These are phyloP conservation scores for Morpho deidamia DNA, from an alignment of 2,888 invertebrate genomes.

Conservation along the genomic window DNA sequence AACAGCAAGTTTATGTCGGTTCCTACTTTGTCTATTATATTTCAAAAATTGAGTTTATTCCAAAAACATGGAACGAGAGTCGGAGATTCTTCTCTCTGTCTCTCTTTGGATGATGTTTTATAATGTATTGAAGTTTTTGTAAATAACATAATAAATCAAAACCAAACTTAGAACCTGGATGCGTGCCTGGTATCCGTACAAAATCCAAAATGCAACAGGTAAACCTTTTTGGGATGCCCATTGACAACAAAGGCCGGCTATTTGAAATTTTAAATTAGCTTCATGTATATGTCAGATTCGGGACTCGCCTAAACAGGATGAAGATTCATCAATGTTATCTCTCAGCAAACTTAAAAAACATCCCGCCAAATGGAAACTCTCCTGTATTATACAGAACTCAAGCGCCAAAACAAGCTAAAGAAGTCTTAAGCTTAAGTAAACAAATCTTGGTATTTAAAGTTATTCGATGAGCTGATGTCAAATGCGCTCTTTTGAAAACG, in stretches of 20 bases:
- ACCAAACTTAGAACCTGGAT: background rate
- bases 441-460: constrained; percentile 25
- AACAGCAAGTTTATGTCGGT: too few relatives aligned
- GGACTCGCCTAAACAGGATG: constrained; percentile 57
- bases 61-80: too few relatives aligned
- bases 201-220: constrained; percentile 54
- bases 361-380: constrained; percentile 1
- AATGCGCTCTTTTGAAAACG: constrained; percentile 50
- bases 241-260: constrained; percentile 58
- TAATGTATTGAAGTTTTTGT: too few relatives aligned
- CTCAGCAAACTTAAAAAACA: constrained; percentile 31
- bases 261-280: constrained; percentile 70
- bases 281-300: constrained; percentile 64
- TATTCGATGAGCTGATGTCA: constrained; percentile 66
- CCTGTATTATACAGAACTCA: constrained; percentile 11
- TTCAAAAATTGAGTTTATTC: too few relatives aligned
- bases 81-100: too few relatives aligned
- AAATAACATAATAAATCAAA: too few relatives aligned
- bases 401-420: constrained; percentile 13
- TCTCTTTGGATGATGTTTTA: too few relatives aligned
- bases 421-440: constrained; percentile 14
- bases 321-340: constrained; percentile 65
- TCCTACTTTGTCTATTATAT: too few relatives aligned
- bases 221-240: constrained; percentile 40
- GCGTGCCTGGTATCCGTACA: constrained; percentile 30